A percentile compares a stretch with the other conserved stretches of the same genome.
Conservation (phyloP, 2,888 invertebrate genomes). For the Seladonia tumulorum region DNA sequence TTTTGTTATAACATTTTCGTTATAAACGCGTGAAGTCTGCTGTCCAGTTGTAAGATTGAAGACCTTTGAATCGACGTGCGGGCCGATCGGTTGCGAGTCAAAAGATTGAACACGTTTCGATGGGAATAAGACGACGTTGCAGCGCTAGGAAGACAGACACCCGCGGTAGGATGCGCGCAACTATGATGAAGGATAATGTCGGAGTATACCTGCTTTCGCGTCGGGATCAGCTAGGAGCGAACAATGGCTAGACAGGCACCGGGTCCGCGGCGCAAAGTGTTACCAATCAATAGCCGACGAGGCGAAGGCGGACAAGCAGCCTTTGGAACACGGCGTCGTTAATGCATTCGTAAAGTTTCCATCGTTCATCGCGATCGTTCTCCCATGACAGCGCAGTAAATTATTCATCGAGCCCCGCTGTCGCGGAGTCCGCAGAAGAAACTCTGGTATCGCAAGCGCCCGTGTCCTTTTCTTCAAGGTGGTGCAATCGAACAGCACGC, state of each 20-base stretch:
- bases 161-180: neutral
- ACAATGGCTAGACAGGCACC: neutral
- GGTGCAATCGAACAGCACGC: constrained; percentile 8
- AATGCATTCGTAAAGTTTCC: constrained; percentile 53
- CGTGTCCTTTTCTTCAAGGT: constrained; percentile 26
- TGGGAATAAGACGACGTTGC: neutral
- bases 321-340: constrained; percentile 14
- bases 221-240: neutral
- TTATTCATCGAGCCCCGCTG: constrained; percentile 28
- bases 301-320: neutral
- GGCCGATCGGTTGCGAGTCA: fast-evolving
- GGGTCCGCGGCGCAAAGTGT: neutral
- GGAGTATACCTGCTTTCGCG: neutral
- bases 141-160: neutral
- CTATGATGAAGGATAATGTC: constrained; percentile 1
- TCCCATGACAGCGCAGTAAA: constrained; percentile 25
- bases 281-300: constrained; percentile 2
- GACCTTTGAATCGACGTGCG: neutral
- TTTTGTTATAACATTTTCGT: too few relatives aligned
- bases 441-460: constrained; percentile 1
- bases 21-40: too few relatives aligned
- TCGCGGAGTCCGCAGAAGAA: constrained; percentile 16
- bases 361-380: constrained; percentile 32
- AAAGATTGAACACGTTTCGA: neutral
- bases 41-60: neutral